phyloP scores from a whole-genome alignment of 2,797 vertebrate species.

The Chiropotes sagulatus region DNA sequence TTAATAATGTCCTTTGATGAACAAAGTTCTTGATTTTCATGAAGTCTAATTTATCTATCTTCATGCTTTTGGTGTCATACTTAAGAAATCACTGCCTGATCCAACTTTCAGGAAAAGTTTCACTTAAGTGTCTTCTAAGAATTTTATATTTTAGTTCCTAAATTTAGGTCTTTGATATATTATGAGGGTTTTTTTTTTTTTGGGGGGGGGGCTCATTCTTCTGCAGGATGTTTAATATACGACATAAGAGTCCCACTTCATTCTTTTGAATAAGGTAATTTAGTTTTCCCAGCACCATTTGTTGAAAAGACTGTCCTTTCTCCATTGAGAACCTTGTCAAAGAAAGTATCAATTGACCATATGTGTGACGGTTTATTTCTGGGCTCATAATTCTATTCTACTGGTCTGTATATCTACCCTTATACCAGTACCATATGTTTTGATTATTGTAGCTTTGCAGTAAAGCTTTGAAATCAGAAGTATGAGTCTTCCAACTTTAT shows the following conservation, averaged over 20 bases:
- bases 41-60: background rate
- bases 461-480: background rate
- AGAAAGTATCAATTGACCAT: background rate
- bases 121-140: background rate
- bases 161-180: conserved; percentile 36
- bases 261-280: background rate
- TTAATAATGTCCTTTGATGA: background rate
- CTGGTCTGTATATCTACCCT: background rate
- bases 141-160: conserved; percentile 1
- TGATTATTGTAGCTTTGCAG: background rate
- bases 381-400: background rate
- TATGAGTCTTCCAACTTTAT: background rate
- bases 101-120: background rate
- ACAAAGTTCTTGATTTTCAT: background rate
- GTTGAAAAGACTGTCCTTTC: background rate
- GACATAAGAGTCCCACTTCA: background rate
- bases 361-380: background rate
- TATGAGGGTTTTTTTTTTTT: background rate
- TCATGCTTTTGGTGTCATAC: background rate
- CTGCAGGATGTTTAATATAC: background rate
- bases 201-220: background rate
- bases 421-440: background rate
- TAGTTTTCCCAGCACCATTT: background rate
- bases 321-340: background rate
- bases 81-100: background rate